Conservation (phyloP, 1,140 invertebrate species). For the Steinernema feltiae region DNA sequence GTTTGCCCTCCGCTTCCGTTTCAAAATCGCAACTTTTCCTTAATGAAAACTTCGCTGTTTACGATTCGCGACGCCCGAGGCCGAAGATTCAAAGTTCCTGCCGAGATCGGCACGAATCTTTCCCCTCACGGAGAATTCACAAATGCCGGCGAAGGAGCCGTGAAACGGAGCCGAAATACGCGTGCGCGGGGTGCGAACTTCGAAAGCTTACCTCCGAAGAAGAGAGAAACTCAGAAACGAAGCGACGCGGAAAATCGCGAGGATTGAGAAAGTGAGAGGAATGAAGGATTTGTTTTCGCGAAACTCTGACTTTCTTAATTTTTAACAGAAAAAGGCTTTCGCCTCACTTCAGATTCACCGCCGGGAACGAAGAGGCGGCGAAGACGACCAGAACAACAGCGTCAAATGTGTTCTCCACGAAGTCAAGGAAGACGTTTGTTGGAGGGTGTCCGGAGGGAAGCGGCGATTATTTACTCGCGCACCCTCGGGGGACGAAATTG, state of each 20-base stretch:
- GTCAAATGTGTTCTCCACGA: too few relatives aligned
- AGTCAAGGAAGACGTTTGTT: too few relatives aligned
- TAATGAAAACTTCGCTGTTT: background rate
- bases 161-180: background rate
- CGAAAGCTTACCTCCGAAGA: background rate
- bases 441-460: background rate
- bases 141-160: too few relatives aligned
- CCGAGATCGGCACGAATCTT: too few relatives aligned
- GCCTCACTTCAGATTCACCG: too few relatives aligned
- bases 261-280: background rate
- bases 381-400: too few relatives aligned
- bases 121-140: too few relatives aligned
- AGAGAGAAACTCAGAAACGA: background rate
- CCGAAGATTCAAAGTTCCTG: background rate
- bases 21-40: too few relatives aligned
- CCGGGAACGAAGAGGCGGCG: too few relatives aligned
- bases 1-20: too few relatives aligned
- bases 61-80: background rate
- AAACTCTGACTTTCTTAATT: too few relatives aligned
- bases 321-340: too few relatives aligned
- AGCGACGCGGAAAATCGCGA: background rate
- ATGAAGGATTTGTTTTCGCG: background rate
- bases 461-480: background rate
- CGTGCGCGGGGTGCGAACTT: background rate
- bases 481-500: background rate